Percentiles rank a stretch among this genome's conserved stretches.
Evolutionary conservation across 2,888 invertebrate species (phyloP).

Genomic region (Rhodophaea formosa): DNA sequence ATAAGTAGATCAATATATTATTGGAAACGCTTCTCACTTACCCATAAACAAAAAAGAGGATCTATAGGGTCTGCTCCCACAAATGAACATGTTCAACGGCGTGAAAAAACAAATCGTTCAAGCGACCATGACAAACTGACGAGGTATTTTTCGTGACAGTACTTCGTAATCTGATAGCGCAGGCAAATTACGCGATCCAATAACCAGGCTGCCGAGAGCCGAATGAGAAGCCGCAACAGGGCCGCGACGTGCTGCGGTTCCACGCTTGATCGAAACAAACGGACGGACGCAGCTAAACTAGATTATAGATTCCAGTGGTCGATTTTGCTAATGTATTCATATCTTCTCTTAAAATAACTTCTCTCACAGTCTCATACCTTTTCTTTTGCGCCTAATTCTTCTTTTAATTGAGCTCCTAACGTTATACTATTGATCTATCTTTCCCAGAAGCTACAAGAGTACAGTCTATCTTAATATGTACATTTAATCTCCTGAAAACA

Average conservation of each 20-base stretch:
- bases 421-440: too few species aligned
- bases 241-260: slow-evolving; percentile 19
- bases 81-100: not conserved
- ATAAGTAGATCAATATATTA: too few species aligned
- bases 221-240: slow-evolving; percentile 25
- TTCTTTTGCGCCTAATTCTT: not conserved
- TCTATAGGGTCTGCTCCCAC: too few species aligned
- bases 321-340: not conserved
- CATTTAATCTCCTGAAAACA: not conserved
- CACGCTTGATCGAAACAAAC: slow-evolving; percentile 14
- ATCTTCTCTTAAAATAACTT: not conserved
- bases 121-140: slow-evolving; percentile 26
- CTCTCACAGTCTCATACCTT: not conserved
- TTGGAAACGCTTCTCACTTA: too few species aligned
- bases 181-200: slow-evolving; percentile 33
- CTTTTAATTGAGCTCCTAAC: too few species aligned
- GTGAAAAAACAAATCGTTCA: slow-evolving; percentile 14
- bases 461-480: not conserved
- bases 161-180: slow-evolving; percentile 29
- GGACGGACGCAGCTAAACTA: not conserved
- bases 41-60: too few species aligned
- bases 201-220: slow-evolving; percentile 24
- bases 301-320: not conserved
- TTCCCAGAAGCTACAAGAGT: too few species aligned
- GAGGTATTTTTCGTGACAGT: slow-evolving; percentile 19